Percentiles rank a stretch among this genome's conserved stretches.
Conservation (phyloP, 2,797 vertebrate species). For the Semaprochilodus insignis region DNA sequence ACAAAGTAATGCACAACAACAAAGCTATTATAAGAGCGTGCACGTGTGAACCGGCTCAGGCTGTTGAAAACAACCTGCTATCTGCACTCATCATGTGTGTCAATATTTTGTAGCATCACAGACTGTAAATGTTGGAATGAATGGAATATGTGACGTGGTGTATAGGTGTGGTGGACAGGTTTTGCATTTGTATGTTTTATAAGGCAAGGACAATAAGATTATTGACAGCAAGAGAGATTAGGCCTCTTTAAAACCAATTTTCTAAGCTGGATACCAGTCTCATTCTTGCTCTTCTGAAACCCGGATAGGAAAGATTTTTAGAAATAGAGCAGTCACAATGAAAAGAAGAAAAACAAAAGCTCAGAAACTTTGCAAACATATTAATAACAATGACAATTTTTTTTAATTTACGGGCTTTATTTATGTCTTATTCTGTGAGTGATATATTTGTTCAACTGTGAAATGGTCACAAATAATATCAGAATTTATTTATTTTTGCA, state of each 20-base stretch:
- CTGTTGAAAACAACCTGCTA: constrained; percentile 2
- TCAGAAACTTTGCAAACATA: neutral
- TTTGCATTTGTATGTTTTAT: neutral
- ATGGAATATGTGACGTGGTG: neutral
- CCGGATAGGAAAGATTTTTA: no score
- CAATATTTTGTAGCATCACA: neutral
- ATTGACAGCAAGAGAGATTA: neutral
- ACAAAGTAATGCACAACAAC: neutral
- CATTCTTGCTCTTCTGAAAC: neutral
- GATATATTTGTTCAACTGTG: no score
- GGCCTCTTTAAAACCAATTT: neutral
- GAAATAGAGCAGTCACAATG: neutral
- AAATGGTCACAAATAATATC: no score
- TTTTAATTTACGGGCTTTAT: no score
- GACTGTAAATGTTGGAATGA: neutral
- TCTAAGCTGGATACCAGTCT: neutral
- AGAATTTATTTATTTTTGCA: no score
- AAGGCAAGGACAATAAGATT: neutral
- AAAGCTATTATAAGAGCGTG: neutral
- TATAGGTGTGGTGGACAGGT: neutral
- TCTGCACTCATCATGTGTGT: neutral
- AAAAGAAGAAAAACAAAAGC: neutral
- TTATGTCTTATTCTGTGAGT: no score
- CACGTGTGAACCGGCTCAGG: neutral
- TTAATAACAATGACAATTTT: no score